Evolutionary conservation across 2,888 invertebrate genomes (phyloP).

Genomic region (Rhagonycha fulva): DNA sequence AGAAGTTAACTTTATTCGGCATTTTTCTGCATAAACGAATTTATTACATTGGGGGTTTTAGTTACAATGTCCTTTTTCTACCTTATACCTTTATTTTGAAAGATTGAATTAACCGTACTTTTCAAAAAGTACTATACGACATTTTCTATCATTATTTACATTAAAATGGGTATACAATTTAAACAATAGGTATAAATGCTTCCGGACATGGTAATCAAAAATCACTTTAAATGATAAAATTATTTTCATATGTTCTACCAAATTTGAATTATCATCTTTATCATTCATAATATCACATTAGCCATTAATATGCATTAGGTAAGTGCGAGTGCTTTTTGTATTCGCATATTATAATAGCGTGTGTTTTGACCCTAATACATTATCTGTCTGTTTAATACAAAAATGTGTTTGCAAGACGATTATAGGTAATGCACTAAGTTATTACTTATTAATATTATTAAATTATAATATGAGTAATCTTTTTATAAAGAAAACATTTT

Average conservation of each 20-base stretch:
- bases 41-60: neutral
- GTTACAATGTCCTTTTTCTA: neutral
- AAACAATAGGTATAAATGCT: neutral
- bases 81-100: neutral
- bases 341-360: neutral
- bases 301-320: conserved; percentile 14
- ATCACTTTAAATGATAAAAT: neutral
- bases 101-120: neutral
- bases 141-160: neutral
- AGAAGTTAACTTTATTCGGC: neutral
- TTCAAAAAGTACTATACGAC: neutral
- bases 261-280: conserved; percentile 21
- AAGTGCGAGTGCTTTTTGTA: conserved; percentile 12
- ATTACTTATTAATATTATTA: too few species aligned
- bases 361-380: neutral
- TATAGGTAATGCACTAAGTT: too few species aligned
- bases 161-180: neutral
- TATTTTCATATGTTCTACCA: neutral
- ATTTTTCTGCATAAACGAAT: neutral
- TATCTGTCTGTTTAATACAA: neutral
- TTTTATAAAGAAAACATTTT: too few species aligned
- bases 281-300: conserved; percentile 10
- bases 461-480: too few species aligned
- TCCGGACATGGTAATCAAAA: neutral
- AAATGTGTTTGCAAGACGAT: neutral